Evolutionary conservation across 2,113 vertebrate species (phyloP).

Genomic region (Gallinago jamesoni): DNA sequence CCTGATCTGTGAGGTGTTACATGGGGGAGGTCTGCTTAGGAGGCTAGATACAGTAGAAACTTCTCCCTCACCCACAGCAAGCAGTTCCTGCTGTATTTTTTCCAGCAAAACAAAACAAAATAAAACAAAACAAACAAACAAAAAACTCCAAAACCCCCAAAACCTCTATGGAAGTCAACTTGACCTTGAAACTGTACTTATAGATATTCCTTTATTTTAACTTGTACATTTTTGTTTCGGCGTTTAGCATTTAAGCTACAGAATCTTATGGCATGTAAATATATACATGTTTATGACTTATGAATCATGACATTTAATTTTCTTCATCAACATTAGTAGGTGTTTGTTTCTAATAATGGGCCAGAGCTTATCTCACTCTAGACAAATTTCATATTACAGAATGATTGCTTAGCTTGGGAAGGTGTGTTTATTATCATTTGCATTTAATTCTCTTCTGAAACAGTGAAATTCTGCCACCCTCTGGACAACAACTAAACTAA

Average conservation of each 20-base stretch:
- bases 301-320: slow-evolving; percentile 58
- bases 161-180: background rate
- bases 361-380: slow-evolving; percentile 52
- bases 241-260: slow-evolving; percentile 45
- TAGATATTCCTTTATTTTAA: background rate
- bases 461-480: slow-evolving; percentile 90
- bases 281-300: slow-evolving; percentile 54
- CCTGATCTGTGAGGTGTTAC: background rate
- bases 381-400: slow-evolving; percentile 62
- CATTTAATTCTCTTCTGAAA: slow-evolving; percentile 57
- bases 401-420: slow-evolving; percentile 54
- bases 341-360: slow-evolving; percentile 57
- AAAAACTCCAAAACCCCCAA: too few relatives aligned
- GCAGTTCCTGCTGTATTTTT: background rate
- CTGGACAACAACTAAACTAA: slow-evolving; percentile 77
- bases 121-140: background rate
- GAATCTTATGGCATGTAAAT: background rate
- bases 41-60: background rate
- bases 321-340: slow-evolving; percentile 38
- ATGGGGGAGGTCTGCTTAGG: background rate
- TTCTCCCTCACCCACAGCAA: background rate
- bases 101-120: background rate
- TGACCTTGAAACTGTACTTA: slow-evolving; percentile 52
- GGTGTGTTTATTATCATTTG: slow-evolving; percentile 27
- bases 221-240: background rate